Evolutionary conservation across 1,140 invertebrate genomes (phyloP).

Genomic region (Panulirus ornatus): DNA sequence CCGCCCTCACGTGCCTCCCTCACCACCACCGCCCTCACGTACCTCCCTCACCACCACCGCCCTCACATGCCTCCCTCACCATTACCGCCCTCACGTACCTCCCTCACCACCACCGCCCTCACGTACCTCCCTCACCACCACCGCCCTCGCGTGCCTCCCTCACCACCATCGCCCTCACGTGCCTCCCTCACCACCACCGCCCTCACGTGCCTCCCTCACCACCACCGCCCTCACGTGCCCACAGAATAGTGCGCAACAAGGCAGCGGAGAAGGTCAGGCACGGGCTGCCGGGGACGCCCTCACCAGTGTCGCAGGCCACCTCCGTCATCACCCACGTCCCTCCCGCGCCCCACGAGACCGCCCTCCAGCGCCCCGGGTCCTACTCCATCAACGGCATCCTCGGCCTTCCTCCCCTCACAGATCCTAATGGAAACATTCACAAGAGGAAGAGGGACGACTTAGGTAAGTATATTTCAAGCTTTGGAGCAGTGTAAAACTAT

Average conservation of each 20-base stretch:
- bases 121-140: too few relatives aligned
- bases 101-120: too few relatives aligned
- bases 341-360: slow-evolving; percentile 83
- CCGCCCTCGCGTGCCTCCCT: too few relatives aligned
- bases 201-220: too few relatives aligned
- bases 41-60: too few relatives aligned
- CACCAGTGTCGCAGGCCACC: slow-evolving; percentile 76
- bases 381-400: slow-evolving; percentile 98
- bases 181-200: too few relatives aligned
- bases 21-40: too few relatives aligned
- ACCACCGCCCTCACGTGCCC: slow-evolving; percentile 76
- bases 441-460: slow-evolving; percentile 86
- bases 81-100: too few relatives aligned
- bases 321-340: slow-evolving; percentile 78
- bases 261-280: slow-evolving; percentile 97
- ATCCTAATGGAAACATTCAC: slow-evolving; percentile 80
- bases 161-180: too few relatives aligned
- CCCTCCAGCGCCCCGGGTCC: slow-evolving; percentile 81
- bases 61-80: too few relatives aligned
- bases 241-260: slow-evolving; percentile 96
- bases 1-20: too few relatives aligned
- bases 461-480: slow-evolving; percentile 76
- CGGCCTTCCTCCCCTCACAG: slow-evolving; percentile 88
- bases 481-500: too few relatives aligned
- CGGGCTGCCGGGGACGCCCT: slow-evolving; percentile 76